Evolutionary conservation across 2,888 invertebrate species (phyloP), one percentile per base, ranked within the genome.

Genomic region (Dinocampus coccinellae): DNA sequence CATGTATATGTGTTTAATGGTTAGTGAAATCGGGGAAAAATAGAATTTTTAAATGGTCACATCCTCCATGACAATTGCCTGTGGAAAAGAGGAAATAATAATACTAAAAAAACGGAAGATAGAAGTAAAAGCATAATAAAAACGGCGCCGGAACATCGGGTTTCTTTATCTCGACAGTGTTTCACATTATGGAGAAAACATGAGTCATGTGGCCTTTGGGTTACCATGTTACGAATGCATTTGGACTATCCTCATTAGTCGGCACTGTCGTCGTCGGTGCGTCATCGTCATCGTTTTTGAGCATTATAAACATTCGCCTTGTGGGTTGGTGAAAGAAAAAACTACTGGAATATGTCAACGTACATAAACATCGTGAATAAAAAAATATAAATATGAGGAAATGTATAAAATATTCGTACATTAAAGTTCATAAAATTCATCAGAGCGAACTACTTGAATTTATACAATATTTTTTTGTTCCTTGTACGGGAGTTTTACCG

Each of bases 251-350:
- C 36, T 39, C 26, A 33, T 55, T 64, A 20, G 66, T 71, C 53
- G 60, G 53, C 70, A 66, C 61, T 66, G 61, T 36, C 33, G 26
- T 62, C 71, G 61, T 61, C 42, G 65, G n/a, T n/a, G n/a, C 53
- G 60, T 61, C 70, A 66, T 65, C 62, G 61, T 36, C 33, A 13
- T 62, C 71, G 61, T 61, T 33, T 60, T 26, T 24, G 61, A 60
- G 66, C 61, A 66, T 71, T 66, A 68, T 34, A 53, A 68, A 66
- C 71, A 66, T 55, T 71, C 62, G 66, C 66, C 42, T 36, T 26
- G 3, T 66, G 16, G 36, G 66, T 39, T 57, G 26, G 16, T 47
- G 29, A 11, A n/a, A 34, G 6, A 52, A 64, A 24, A 63, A 26
- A 42, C n/a, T 36, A 34, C 29, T 39, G 22, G 42, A 9, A 62